Evolutionary conservation across 2,113 vertebrate genomes (phyloP).

Genomic region (Lampris incognitus): DNA sequence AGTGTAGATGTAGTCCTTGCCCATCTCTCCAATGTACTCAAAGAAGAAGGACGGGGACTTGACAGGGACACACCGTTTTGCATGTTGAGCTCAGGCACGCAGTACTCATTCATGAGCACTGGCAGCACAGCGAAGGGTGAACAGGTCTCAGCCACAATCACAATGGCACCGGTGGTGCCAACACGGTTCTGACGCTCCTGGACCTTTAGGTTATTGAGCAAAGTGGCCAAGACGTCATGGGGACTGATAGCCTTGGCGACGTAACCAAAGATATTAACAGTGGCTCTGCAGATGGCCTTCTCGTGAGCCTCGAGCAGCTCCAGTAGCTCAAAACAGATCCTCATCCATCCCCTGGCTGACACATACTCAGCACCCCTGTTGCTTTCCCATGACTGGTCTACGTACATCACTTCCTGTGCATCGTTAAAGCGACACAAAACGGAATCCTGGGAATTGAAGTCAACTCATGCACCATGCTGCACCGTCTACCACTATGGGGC

Average conservation of each 20-base stretch:
- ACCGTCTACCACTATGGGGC: no score
- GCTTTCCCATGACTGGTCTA: no score
- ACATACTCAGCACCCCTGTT: constrained; percentile 97
- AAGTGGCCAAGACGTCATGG: constrained; percentile 95
- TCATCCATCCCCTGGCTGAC: constrained; percentile 99
- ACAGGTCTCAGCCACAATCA: constrained; percentile 97
- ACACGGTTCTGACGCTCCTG: constrained; percentile 99
- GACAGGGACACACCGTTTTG: constrained; percentile 92
- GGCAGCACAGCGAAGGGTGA: constrained; percentile 98
- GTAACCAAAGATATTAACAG: constrained; percentile 98
- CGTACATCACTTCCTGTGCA: no score
- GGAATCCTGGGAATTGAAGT: no score
- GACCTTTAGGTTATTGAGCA: constrained; percentile 97
- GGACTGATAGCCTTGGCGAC: constrained; percentile 99
- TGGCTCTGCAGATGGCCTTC: constrained; percentile 97
- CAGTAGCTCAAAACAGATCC: constrained; percentile 98
- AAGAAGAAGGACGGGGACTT: constrained; percentile 99
- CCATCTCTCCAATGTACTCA: constrained; percentile 99
- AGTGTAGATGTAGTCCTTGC: constrained; percentile 99
- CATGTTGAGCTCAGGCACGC: constrained; percentile 97
- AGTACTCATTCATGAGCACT: constrained; percentile 98
- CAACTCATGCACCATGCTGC: no score
- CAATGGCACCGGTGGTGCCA: constrained; percentile 97
- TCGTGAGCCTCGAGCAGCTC: constrained; percentile 98
- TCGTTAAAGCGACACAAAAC: no score